Evolutionary conservation across 2,797 vertebrate genomes (phyloP).

Genomic region (Pachyuromys duprasi): DNA sequence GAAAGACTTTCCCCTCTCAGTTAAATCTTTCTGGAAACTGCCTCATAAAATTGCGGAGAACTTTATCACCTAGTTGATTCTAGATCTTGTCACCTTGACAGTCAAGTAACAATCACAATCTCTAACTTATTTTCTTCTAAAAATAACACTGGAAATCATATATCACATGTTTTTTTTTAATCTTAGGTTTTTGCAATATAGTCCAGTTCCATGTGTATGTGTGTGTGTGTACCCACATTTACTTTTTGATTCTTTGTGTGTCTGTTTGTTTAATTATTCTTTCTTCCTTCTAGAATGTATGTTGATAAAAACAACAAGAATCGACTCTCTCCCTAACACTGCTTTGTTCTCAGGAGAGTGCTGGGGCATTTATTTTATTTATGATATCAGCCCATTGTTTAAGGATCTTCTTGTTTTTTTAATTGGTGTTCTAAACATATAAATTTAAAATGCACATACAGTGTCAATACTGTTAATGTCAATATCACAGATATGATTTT

Average conservation of each 20-base stretch:
- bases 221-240: neutral
- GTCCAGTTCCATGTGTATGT: neutral
- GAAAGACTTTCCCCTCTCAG: neutral
- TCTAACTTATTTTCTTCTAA: neutral
- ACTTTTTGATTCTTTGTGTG: neutral
- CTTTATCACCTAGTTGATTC: neutral
- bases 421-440: neutral
- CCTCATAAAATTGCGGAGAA: neutral
- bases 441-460: neutral
- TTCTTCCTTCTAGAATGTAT: neutral
- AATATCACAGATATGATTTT: neutral
- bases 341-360: neutral
- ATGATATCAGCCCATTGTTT: neutral
- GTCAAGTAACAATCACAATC: neutral
- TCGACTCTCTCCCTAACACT: neutral
- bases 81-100: neutral
- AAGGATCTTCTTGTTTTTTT: slow-evolving; percentile 19
- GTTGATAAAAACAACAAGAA: neutral
- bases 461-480: neutral
- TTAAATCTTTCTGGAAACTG: neutral
- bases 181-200: neutral
- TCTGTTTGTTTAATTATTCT: neutral
- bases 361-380: neutral
- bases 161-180: neutral
- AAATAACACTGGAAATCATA: neutral